These are phyloP conservation scores for Chloroceryle aenea DNA, from an alignment of 2,113 vertebrate species.

Conservation along the genomic window DNA sequence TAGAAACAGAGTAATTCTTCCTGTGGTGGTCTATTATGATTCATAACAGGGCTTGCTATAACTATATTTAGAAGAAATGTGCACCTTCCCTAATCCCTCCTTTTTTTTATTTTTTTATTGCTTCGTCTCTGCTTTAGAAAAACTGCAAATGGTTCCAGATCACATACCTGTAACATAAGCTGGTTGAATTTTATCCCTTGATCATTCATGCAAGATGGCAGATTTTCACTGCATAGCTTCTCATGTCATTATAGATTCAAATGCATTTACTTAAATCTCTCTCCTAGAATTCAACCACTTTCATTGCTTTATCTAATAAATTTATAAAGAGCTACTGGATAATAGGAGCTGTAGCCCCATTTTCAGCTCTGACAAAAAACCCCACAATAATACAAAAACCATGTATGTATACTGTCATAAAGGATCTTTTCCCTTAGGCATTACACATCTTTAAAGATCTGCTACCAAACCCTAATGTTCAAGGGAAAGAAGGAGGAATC, in stretches of 20 bases:
- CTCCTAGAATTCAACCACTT: neutral
- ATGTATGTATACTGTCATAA: neutral
- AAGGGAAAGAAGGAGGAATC: neutral
- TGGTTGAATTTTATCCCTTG: conserved; percentile 19
- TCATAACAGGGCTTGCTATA: neutral
- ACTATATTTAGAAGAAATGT: neutral
- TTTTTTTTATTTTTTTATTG: neutral
- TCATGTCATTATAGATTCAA: neutral
- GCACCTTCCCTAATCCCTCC: neutral
- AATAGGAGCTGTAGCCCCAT: neutral
- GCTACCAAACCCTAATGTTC: neutral
- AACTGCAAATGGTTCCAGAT: neutral
- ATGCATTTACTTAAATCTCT: neutral
- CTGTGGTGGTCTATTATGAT: neutral
- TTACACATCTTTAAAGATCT: neutral
- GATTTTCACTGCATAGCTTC: neutral
- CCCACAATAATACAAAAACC: neutral
- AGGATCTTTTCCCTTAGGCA: neutral
- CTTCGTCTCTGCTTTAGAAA: neutral
- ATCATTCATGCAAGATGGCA: neutral
- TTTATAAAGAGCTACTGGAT: neutral
- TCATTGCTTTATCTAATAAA: neutral
- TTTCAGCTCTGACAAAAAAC: neutral
- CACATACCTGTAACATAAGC: neutral
- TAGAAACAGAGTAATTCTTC: neutral